Evolutionary conservation across 1,140 invertebrate genomes (phyloP).

Genomic region (Musca vetustissima): DNA sequence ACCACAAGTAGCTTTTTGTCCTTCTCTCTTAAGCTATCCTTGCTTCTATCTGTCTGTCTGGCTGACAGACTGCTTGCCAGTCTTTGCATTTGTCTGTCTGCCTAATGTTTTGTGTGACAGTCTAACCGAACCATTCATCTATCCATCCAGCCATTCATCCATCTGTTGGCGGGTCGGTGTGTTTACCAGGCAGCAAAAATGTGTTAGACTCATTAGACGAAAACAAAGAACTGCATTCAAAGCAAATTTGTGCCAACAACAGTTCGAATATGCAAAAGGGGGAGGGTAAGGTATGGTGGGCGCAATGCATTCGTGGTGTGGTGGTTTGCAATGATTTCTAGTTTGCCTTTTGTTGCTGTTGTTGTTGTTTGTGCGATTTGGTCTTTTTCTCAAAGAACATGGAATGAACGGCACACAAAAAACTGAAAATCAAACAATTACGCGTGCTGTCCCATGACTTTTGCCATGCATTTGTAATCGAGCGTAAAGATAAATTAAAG

Average conservation of each 20-base stretch:
- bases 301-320: not conserved
- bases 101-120: too few relatives aligned
- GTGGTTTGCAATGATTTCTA: slow-evolving; percentile 7
- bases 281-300: not conserved
- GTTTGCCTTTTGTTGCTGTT: not conserved
- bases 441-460: slow-evolving; percentile 21
- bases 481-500: slow-evolving; percentile 15
- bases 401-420: too few relatives aligned
- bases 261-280: too few relatives aligned
- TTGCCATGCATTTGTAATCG: slow-evolving; percentile 22
- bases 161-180: too few relatives aligned
- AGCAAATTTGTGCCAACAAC: slow-evolving; percentile 9
- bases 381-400: not conserved
- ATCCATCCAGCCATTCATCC: too few relatives aligned
- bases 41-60: too few relatives aligned
- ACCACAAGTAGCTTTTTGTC: slow-evolving; percentile 10
- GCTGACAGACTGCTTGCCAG: too few relatives aligned
- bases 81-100: too few relatives aligned
- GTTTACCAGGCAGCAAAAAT: too few relatives aligned
- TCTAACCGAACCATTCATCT: too few relatives aligned
- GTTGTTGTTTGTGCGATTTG: not conserved
- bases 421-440: not conserved
- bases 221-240: slow-evolving; percentile 20
- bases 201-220: slow-evolving; percentile 13
- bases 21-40: not conserved